Evolutionary conservation across 2,888 invertebrate genomes (phyloP).

Genomic region (Bembecia ichneumoniformis): DNA sequence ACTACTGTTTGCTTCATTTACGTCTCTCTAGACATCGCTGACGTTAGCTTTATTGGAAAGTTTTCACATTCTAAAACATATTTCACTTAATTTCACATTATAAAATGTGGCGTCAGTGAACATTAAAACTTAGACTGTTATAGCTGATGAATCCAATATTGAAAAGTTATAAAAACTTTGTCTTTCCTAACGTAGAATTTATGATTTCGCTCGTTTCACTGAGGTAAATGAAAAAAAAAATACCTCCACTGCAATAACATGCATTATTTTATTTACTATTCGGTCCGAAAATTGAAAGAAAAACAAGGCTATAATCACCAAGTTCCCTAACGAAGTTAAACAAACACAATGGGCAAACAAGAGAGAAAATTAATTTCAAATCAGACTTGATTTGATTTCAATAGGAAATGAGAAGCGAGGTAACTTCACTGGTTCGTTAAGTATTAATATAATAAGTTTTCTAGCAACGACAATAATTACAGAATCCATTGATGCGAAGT

Average conservation of each 20-base stretch:
- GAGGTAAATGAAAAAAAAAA: no score
- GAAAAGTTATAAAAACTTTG: not conserved
- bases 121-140: not conserved
- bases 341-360: slow-evolving; percentile 9
- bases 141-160: not conserved
- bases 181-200: no score
- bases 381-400: slow-evolving; percentile 8
- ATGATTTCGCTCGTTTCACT: no score
- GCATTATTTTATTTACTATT: no score
- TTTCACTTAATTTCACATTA: not conserved
- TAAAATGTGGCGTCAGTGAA: not conserved
- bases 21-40: not conserved
- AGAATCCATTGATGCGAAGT: no score
- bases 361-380: slow-evolving; percentile 10
- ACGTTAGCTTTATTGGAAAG: not conserved
- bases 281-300: no score
- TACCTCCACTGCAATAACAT: no score
- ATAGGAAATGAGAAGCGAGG: slow-evolving; percentile 5
- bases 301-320: not conserved
- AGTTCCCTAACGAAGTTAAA: slow-evolving; percentile 11
- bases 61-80: not conserved
- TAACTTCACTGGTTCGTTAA: not conserved
- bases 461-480: not conserved
- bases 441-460: not conserved
- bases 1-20: not conserved